These are phyloP conservation scores for Lemur catta DNA, from an alignment of 2,797 vertebrate species.

Conservation along the genomic window DNA sequence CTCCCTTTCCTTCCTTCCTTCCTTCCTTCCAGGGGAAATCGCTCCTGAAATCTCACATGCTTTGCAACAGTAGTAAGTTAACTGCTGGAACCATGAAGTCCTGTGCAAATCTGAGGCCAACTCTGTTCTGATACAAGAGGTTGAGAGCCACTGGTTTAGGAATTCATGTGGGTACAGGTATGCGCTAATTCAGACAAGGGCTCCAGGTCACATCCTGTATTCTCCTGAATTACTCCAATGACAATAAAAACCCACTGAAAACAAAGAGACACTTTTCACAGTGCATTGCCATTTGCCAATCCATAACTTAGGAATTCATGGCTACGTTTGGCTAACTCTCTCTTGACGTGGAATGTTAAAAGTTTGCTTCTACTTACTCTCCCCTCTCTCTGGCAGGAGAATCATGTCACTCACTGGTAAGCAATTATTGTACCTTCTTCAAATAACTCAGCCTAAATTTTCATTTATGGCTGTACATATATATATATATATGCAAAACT, in stretches of 20 bases:
- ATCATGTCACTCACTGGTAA: conserved; percentile 68
- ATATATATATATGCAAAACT: not conserved
- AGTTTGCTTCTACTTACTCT: conserved; percentile 77
- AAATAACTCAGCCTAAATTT: conserved; percentile 41
- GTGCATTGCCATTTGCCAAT: not conserved
- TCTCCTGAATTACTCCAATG: conserved; percentile 14
- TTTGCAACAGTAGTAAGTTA: not conserved
- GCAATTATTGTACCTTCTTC: conserved; percentile 67
- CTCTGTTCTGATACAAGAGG: not conserved
- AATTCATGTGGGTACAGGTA: not conserved
- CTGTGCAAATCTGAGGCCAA: not conserved
- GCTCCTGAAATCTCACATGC: not conserved
- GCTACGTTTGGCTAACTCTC: conserved; percentile 69
- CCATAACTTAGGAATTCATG: conserved; percentile 62
- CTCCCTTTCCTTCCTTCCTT: not conserved
- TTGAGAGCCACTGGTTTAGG: not conserved
- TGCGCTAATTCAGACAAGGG: conserved; percentile 51
- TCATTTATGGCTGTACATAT: not conserved
- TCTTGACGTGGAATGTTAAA: conserved; percentile 67
- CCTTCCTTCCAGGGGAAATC: not conserved
- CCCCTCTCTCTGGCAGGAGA: conserved; percentile 57
- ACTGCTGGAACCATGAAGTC: not conserved
- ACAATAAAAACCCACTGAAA: conserved; percentile 44
- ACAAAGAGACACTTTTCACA: conserved; percentile 47
- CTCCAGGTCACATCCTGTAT: conserved; percentile 47